phyloP scores from a whole-genome alignment of 2,113 vertebrate species.

The Rhipidura dahli region DNA sequence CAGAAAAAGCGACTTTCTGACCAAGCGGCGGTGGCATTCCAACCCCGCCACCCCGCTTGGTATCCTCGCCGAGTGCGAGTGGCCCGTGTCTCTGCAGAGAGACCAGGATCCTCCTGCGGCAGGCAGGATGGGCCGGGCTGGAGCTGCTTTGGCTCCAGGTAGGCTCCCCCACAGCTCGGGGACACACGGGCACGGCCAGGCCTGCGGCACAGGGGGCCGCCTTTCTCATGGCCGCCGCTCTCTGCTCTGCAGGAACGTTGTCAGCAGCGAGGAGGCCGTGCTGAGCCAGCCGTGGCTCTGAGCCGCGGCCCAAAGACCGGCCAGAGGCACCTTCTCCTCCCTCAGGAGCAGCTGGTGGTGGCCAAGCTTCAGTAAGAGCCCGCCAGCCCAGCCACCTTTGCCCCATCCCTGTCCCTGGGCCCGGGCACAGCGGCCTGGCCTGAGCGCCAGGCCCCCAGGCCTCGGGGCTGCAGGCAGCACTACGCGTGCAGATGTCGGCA shows the following conservation, averaged over 20 bases:
- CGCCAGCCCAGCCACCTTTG: not conserved
- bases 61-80: accelerated
- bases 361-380: not conserved
- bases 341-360: not conserved
- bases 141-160: not conserved
- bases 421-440: accelerated
- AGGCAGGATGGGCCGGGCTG: not conserved
- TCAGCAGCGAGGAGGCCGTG: not conserved
- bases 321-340: not conserved
- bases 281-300: not conserved
- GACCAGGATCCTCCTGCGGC: not conserved
- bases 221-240: accelerated
- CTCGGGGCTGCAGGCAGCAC: too few species aligned
- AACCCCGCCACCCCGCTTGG: accelerated
- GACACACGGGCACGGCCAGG: accelerated
- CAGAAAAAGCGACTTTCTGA: accelerated
- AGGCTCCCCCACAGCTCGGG: not conserved
- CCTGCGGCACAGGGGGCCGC: accelerated
- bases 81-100: accelerated
- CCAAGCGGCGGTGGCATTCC: accelerated
- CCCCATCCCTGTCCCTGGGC: too few species aligned
- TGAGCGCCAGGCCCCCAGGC: not conserved
- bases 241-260: not conserved
- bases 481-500: not conserved
- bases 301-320: not conserved